Percentiles rank a stretch among this genome's conserved stretches.
phyloP scores from a whole-genome alignment of 2,888 invertebrate species.

The Margaritifera margaritifera region DNA sequence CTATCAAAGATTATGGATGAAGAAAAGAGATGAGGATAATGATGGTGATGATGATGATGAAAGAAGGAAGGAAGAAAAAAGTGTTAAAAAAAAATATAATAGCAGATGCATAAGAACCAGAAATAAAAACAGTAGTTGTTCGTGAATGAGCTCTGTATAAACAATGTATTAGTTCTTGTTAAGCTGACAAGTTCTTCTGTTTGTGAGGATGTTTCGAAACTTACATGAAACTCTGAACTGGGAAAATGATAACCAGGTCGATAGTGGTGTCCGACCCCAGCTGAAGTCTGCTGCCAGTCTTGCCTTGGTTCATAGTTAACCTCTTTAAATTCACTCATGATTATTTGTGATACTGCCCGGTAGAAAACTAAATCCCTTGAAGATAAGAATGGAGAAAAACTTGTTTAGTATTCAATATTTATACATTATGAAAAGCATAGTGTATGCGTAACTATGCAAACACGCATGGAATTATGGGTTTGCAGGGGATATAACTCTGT shows the following conservation, averaged over 20 bases:
- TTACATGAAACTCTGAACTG: slow-evolving; percentile 70
- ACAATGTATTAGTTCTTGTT: too few species aligned
- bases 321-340: slow-evolving; percentile 56
- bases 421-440: not conserved
- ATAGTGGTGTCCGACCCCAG: slow-evolving; percentile 72
- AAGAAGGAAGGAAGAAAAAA: too few species aligned
- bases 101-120: not conserved
- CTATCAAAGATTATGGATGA: too few species aligned
- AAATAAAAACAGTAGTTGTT: not conserved
- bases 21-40: too few species aligned
- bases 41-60: too few species aligned
- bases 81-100: too few species aligned
- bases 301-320: slow-evolving; percentile 53
- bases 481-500: too few species aligned
- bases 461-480: slow-evolving; percentile 30
- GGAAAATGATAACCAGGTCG: slow-evolving; percentile 73
- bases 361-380: not conserved
- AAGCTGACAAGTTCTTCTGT: too few species aligned
- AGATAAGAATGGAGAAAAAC: not conserved
- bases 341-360: slow-evolving; percentile 11
- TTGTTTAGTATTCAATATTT: not conserved
- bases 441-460: slow-evolving; percentile 48
- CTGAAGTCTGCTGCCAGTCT: slow-evolving; percentile 70
- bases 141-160: too few species aligned
- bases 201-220: slow-evolving; percentile 5